Base-by-base conservation (phyloP, 2,888 invertebrate genomes). In the Orthosia gothica region DNA sequence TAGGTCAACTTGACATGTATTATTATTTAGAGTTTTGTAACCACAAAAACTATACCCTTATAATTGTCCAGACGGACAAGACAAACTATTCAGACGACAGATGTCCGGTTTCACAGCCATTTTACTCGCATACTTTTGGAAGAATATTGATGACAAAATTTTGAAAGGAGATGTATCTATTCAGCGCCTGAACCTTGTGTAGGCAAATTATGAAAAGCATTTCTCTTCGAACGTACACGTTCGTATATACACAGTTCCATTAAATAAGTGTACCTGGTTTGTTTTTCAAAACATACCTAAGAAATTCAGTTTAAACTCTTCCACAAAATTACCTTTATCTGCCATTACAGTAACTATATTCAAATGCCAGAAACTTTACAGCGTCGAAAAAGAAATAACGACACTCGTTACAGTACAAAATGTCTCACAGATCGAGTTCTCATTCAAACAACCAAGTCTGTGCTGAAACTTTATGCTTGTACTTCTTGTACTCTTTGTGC, bases 391-490 rank as follows among this genome's bases (percentile, higher is more conserved):
- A 69, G 74, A 63, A 63, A 78, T 74, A 84, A 86, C 65, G 47
- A 63, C 62, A 66, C 66, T 76, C 55, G 73, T 86, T 79, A 77
- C 70, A 70, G 23, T 57, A 54, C 59, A 65, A 69, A 65, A 67
- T 68, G 69, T 82, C 72, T 64, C 47, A 40, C 47, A 73, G 78
- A 87, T 80, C 81, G 67, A 83, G 76, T 87, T 83, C 55, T 57
- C 26, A 79, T 80, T 69, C 80, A 74, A 85, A 81, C 84, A 79
- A 77, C 76, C 74, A 83, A 82, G 70, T 55, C 76, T 58, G 59
- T 70, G 47, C 65, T 59, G 45, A 63, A 87, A 87, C 70, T 85
- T 85, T 70, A 65, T 83, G n/a, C 76, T 71, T 76, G 83, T 52
- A 65, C 45, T 61, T 40, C 59, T 81, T 26, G 81, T 55, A 20